Percentiles rank a stretch among this genome's conserved stretches.
Evolutionary conservation across 2,797 vertebrate genomes (phyloP).

Genomic region (Arnoldichthys spilopterus): DNA sequence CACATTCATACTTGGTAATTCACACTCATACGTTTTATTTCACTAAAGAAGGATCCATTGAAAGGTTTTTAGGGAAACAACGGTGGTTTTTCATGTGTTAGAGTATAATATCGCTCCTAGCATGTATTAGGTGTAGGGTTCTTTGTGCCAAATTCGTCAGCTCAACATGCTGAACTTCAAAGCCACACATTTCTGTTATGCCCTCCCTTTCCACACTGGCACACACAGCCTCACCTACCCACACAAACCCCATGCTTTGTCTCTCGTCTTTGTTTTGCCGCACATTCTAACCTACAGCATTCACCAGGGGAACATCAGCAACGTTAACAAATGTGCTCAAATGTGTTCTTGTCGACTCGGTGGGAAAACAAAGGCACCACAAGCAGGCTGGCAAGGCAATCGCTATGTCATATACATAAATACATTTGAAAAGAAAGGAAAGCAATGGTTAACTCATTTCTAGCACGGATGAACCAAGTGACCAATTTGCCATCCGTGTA

Average conservation of each 20-base stretch:
- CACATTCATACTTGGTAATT: no score
- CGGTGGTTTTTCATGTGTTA: no score
- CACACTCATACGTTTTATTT: no score
- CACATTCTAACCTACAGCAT: not conserved
- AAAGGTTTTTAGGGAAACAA: no score
- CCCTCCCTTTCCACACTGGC: not conserved
- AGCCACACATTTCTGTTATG: not conserved
- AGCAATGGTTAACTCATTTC: not conserved
- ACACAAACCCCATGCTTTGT: not conserved
- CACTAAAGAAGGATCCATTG: no score
- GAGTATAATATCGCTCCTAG: no score
- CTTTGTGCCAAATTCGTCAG: not conserved
- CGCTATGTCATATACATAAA: not conserved
- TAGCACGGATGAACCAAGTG: not conserved
- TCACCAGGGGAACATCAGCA: not conserved
- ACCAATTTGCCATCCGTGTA: not conserved
- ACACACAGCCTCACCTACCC: no score
- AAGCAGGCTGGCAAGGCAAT: not conserved
- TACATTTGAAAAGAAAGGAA: not conserved
- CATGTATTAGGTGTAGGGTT: no score
- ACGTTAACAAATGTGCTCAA: conserved; percentile 12
- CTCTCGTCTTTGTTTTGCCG: not conserved
- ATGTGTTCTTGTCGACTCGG: not conserved
- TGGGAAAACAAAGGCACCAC: not conserved
- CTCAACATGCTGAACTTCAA: conserved; percentile 4